These are phyloP conservation scores for Pheosia gnoma DNA, from an alignment of 2,888 invertebrate genomes.

Conservation along the genomic window DNA sequence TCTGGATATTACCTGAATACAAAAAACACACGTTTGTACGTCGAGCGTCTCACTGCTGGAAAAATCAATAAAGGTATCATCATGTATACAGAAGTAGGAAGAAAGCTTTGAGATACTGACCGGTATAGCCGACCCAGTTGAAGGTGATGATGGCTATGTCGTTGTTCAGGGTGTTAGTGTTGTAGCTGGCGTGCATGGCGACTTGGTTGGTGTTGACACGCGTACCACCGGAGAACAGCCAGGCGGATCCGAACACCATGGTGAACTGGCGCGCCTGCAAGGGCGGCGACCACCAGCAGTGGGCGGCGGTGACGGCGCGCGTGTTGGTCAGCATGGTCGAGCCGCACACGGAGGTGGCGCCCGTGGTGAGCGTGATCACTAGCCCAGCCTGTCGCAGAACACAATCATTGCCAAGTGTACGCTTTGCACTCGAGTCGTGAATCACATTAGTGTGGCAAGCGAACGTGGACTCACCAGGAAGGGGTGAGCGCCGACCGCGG, in stretches of 20 bases:
- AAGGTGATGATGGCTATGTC: constrained; percentile 51
- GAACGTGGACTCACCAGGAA: constrained; percentile 27
- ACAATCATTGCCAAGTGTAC: too few relatives aligned
- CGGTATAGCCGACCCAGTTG: constrained; percentile 10
- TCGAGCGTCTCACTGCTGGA: background rate
- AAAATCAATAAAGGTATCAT: background rate
- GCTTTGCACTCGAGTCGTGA: too few relatives aligned
- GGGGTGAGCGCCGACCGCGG: constrained; percentile 24
- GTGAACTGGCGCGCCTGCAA: constrained; percentile 28
- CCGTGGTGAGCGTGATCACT: constrained; percentile 43
- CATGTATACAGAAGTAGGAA: background rate
- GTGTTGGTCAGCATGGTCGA: constrained; percentile 54
- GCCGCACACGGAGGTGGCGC: constrained; percentile 51
- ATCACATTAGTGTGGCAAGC: too few relatives aligned
- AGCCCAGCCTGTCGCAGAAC: constrained; percentile 47
- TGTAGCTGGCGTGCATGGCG: constrained; percentile 42
- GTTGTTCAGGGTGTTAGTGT: constrained; percentile 25
- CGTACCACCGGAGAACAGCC: constrained; percentile 47
- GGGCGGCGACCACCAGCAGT: constrained; percentile 51
- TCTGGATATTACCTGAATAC: constrained; percentile 41
- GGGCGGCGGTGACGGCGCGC: constrained; percentile 50
- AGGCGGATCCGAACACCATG: constrained; percentile 47
- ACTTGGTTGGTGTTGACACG: constrained; percentile 38
- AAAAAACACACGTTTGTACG: constrained; percentile 14
- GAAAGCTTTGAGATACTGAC: constrained; percentile 31